Evolutionary conservation across 30 jellyfish, hydroid and myxozoan genomes (phyloP), one percentile per base, ranked within the genome.

Genomic region (Nemopilema nomurai): DNA sequence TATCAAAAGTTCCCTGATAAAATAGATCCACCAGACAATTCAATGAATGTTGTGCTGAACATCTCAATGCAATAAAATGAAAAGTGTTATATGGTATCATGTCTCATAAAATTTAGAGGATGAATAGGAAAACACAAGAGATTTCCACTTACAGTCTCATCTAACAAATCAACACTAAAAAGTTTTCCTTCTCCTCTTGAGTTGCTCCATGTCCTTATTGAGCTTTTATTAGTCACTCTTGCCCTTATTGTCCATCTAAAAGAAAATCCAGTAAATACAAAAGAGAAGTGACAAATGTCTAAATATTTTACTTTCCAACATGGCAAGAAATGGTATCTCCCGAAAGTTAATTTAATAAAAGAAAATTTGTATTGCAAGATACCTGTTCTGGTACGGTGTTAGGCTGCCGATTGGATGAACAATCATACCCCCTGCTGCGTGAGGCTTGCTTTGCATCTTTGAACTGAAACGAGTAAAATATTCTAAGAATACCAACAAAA

Each of bases 111-210:
- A n/a, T n/a, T n/a, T n/a, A n/a, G n/a, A n/a, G n/a, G n/a, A n/a
- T n/a, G n/a, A n/a, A n/a, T n/a, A n/a, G n/a, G n/a, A n/a, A n/a
- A n/a, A n/a, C n/a, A n/a, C n/a, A n/a, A n/a, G n/a, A n/a, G n/a
- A n/a, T n/a, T n/a, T n/a, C n/a, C 72, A 76, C 94, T 76, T 63
- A 95, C 99, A 25, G 91, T 27, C 80, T 95, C 97, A 79, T 95
- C 99, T 8, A 89, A 80, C 26, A 95, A 90, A 64, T 89, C 97
- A 16, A 90, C 73, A 82, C 71, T 95, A 82, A 95, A 95, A 51
- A 95, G 92, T 32, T 91, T 90, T 62, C 99, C 99, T 76, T 95
- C 97, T 8, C 99, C 99, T 86, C 68, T 95, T 29, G 97, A 85
- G 71, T 95, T 95, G 51, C 95, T 90, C 97, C 97, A 95, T 0